Evolutionary conservation across 1,140 invertebrate species (phyloP), one percentile per base, ranked within the genome.

Genomic region (Bombus confusus): DNA sequence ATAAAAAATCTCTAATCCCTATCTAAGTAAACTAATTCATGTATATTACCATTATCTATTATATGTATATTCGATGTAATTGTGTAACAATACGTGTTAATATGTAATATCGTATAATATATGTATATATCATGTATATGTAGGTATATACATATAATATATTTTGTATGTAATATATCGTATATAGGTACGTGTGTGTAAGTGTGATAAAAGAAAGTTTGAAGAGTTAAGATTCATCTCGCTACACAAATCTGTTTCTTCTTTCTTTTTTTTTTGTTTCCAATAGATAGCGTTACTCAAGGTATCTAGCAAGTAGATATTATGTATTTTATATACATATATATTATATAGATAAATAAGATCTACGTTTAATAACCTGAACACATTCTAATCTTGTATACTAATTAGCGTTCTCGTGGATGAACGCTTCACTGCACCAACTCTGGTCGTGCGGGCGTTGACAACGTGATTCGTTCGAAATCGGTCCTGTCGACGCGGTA

Each of bases 1-100:
- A 90, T 80, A 88, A 86, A 72, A 84, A 72, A 69, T 79, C 81
- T 88, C 88, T 90, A 90, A 68, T 84, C 88, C 86, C 81, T 90
- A 90, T 88, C 89, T 91, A 91, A 73, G 31, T 86, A 28, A 79
- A 86, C 88, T 91, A 91, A 86, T 86, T 86, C 39, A 82, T 86
- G 41, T 90, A 62, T 62, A 90, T 88, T 77, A 77, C 37, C 57
- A 90, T 89, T 78, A 64, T n/a, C 57, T 78, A 78, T 62, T 41
- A 39, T 64, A 64, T 66, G 39, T 66, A 78, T 64, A 15, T 85
- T 71, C 80, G 28, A 74, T 59, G 68, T 83, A 66, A 34, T 69
- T 41, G 28, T 76, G 73, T 86, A n/a, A 76, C 31, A 85, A 83
- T 87, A 72, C 69, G 37, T 71, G 37, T 71, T 2, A 15, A 31